Conservation (phyloP, 2,113 vertebrate species). For the Pterocles gutturalis region DNA sequence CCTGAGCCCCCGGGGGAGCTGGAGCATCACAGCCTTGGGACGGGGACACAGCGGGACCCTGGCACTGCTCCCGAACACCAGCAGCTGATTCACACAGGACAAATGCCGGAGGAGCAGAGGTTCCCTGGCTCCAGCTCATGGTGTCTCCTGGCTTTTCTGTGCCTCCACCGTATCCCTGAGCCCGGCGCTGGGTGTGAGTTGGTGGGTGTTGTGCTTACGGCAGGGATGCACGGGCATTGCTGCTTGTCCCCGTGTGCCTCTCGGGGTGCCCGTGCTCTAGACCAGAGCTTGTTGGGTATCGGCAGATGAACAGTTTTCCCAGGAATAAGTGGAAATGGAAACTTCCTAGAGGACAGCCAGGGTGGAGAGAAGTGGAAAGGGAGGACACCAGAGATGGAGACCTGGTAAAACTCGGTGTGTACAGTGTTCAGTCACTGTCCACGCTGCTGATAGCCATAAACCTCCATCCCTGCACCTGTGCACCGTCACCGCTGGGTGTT, state of each 20-base stretch:
- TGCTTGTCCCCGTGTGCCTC: background rate
- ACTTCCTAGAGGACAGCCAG: background rate
- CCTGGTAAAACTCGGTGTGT: rapidly evolving
- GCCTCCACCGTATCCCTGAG: rapidly evolving
- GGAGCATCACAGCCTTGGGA: rapidly evolving
- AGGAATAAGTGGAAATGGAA: background rate
- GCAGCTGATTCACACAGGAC: rapidly evolving
- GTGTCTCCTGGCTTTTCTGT: background rate
- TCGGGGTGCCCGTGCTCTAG: rapidly evolving
- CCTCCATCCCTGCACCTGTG: rapidly evolving
- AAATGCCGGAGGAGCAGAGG: background rate
- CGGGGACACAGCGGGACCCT: rapidly evolving
- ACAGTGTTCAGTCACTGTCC: rapidly evolving
- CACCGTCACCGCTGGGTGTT: rapidly evolving
- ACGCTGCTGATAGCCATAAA: rapidly evolving
- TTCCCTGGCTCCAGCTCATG: rapidly evolving
- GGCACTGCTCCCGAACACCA: rapidly evolving
- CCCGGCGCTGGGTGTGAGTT: rapidly evolving
- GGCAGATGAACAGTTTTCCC: background rate
- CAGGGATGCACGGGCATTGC: background rate
- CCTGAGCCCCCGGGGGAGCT: background rate
- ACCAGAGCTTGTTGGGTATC: rapidly evolving
- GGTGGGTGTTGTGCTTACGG: background rate
- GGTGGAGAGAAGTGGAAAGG: background rate
- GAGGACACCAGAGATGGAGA: background rate